Evolutionary conservation across 2,888 invertebrate genomes (phyloP).

Genomic region (Drosophila atripex): DNA sequence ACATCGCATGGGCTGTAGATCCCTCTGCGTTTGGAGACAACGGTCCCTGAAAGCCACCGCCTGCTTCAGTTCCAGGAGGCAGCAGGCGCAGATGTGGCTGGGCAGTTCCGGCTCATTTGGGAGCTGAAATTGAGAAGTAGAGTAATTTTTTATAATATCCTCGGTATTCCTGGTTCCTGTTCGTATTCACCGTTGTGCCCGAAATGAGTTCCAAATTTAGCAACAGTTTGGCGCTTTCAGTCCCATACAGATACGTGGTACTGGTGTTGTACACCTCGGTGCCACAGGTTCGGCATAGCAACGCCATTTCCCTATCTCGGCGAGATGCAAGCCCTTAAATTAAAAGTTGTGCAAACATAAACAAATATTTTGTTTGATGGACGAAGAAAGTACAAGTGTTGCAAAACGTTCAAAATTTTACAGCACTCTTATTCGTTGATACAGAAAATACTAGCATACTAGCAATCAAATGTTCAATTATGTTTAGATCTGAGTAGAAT

Average conservation of each 20-base stretch:
- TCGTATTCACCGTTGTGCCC: not conserved
- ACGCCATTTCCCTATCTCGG: not conserved
- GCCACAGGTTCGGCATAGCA: not conserved
- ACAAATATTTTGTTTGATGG: constrained; percentile 6
- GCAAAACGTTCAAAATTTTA: not conserved
- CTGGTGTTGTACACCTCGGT: not conserved
- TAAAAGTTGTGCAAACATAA: not conserved
- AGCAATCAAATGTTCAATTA: too few relatives aligned
- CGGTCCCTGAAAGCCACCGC: not conserved
- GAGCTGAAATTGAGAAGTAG: not conserved
- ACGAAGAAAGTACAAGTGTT: not conserved
- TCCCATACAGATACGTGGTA: not conserved
- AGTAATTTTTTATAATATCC: not conserved
- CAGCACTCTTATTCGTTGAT: too few relatives aligned
- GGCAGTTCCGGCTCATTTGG: not conserved
- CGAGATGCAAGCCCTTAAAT: not conserved
- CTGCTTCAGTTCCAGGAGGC: not conserved
- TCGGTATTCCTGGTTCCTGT: too few relatives aligned
- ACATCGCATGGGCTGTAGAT: not conserved
- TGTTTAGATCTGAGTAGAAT: too few relatives aligned
- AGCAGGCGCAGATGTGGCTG: not conserved
- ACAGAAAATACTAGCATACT: too few relatives aligned
- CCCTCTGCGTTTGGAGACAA: not conserved
- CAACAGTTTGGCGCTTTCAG: not conserved
- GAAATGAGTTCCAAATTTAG: not conserved